Conservation (phyloP, 2,113 vertebrate genomes). For the Petromus typicus region DNA sequence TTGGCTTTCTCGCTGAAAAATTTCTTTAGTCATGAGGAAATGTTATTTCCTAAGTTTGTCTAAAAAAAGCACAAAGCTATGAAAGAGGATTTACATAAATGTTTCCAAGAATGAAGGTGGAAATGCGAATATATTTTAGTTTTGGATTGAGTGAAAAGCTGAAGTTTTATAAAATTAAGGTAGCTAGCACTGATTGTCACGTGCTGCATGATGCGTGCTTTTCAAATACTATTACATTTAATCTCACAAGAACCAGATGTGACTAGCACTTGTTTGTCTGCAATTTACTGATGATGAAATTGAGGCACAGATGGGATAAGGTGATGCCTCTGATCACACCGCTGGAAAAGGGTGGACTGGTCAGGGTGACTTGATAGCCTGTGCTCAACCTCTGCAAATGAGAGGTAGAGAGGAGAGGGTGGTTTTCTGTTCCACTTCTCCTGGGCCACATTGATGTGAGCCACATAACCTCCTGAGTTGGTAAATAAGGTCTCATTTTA, state of each 20-base stretch:
- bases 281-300: background rate
- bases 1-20: slow-evolving; percentile 32
- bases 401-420: background rate
- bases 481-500: background rate
- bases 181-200: background rate
- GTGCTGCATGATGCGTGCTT: background rate
- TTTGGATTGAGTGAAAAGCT: slow-evolving; percentile 23
- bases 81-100: slow-evolving; percentile 22
- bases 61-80: background rate
- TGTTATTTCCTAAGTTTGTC: background rate
- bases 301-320: background rate
- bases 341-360: background rate
- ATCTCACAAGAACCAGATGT: background rate
- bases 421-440: background rate
- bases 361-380: background rate
- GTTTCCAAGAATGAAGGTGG: slow-evolving; percentile 12
- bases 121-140: background rate
- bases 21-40: background rate
- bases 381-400: background rate
- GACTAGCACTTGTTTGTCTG: background rate
- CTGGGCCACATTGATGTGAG: background rate
- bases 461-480: background rate
- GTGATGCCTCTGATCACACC: background rate
- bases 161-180: slow-evolving; percentile 18
- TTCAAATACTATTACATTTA: slow-evolving; percentile 21